A percentile compares a stretch with the other conserved stretches of the same genome.
phyloP scores from a whole-genome alignment of 2,797 vertebrate species.

The Knipowitschia caucasica region DNA sequence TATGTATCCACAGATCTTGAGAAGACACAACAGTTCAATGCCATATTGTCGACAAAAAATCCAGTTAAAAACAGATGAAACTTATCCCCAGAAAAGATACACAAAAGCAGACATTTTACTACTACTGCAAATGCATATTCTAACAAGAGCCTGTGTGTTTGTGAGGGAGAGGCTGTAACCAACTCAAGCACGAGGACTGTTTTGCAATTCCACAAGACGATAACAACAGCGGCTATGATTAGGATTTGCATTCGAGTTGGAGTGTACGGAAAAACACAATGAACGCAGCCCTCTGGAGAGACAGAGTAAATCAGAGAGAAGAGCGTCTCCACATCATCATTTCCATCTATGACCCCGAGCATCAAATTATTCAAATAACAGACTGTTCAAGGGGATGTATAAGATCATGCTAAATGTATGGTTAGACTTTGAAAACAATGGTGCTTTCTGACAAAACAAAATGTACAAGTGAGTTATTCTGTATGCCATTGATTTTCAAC shows the following conservation, averaged over 20 bases:
- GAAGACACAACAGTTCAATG: too few relatives aligned
- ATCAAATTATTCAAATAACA: constrained; percentile 44
- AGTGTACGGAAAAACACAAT: constrained; percentile 31
- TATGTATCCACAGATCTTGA: too few relatives aligned
- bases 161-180: constrained; percentile 11
- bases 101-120: too few relatives aligned
- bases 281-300: constrained; percentile 34
- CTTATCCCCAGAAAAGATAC: too few relatives aligned
- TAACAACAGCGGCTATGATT: constrained; percentile 47
- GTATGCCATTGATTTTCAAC: not conserved
- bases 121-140: not conserved
- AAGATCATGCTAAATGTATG: not conserved
- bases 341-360: constrained; percentile 43
- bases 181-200: constrained; percentile 45
- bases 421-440: not conserved
- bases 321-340: constrained; percentile 35
- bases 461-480: not conserved
- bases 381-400: not conserved
- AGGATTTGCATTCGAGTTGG: constrained; percentile 47
- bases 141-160: not conserved
- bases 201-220: constrained; percentile 48
- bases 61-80: too few relatives aligned
- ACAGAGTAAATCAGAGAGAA: constrained; percentile 28
- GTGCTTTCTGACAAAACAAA: not conserved
- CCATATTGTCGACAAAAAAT: too few relatives aligned